A percentile compares a stretch with the other conserved stretches of the same genome.
phyloP scores from a whole-genome alignment of 1,140 invertebrate species.

The Drosophila biarmipes region DNA sequence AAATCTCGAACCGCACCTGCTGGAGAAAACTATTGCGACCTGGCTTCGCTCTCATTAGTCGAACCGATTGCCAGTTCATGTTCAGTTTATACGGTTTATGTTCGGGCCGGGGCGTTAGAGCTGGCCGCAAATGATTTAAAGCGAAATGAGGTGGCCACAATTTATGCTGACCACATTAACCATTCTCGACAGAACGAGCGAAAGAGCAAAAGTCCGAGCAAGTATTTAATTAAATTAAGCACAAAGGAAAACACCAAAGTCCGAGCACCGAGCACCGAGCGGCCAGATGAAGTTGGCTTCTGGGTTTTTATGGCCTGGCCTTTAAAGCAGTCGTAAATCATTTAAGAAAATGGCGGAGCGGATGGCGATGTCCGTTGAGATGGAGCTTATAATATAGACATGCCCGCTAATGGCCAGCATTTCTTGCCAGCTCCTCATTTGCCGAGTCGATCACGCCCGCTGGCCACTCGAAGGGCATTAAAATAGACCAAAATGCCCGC shows the following conservation, averaged over 20 bases:
- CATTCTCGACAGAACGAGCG: slow-evolving; percentile 36
- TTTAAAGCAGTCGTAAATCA: slow-evolving; percentile 76
- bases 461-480: slow-evolving; percentile 59
- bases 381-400: slow-evolving; percentile 14
- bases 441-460: slow-evolving; percentile 73
- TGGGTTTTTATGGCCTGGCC: slow-evolving; percentile 60
- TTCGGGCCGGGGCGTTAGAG: slow-evolving; percentile 35
- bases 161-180: slow-evolving; percentile 81
- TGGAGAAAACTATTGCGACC: slow-evolving; percentile 5
- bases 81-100: slow-evolving; percentile 56
- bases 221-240: slow-evolving; percentile 81
- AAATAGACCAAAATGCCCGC: slow-evolving; percentile 74
- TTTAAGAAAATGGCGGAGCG: slow-evolving; percentile 50
- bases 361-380: too few species aligned
- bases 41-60: slow-evolving; percentile 40
- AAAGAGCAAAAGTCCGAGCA: slow-evolving; percentile 59
- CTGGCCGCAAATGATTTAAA: slow-evolving; percentile 73
- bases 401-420: slow-evolving; percentile 56
- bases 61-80: slow-evolving; percentile 42
- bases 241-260: slow-evolving; percentile 62
- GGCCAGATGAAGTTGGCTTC: slow-evolving; percentile 44
- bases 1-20: slow-evolving; percentile 31
- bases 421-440: slow-evolving; percentile 43
- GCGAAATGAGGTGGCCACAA: slow-evolving; percentile 73
- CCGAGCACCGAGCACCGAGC: slow-evolving; percentile 1